These are phyloP conservation scores for Mesitornis unicolor DNA, from an alignment of 2,113 vertebrate genomes.

Conservation along the genomic window DNA sequence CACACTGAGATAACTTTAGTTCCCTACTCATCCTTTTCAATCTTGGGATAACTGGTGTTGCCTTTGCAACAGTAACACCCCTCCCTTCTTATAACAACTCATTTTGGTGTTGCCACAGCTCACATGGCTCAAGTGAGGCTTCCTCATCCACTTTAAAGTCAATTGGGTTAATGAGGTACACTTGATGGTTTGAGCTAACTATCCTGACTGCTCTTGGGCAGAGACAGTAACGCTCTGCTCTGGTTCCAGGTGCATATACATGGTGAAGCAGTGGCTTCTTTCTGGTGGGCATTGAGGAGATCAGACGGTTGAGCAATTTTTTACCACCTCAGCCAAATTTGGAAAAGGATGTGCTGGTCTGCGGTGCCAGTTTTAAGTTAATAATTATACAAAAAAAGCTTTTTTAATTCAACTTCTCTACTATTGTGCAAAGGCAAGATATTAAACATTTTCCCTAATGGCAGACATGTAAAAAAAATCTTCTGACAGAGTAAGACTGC, in stretches of 20 bases:
- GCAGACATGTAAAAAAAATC: background rate
- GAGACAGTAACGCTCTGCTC: background rate
- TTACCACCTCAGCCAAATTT: background rate
- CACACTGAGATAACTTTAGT: background rate
- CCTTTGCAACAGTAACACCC: background rate
- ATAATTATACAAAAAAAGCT: background rate
- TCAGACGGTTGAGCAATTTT: background rate
- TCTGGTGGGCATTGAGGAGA: background rate
- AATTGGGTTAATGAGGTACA: accelerated
- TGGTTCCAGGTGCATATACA: background rate
- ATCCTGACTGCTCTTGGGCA: background rate
- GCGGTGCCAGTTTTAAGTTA: background rate
- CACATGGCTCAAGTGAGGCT: background rate
- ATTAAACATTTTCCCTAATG: background rate
- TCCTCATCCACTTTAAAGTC: background rate
- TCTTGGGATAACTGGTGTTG: background rate
- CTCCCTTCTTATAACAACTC: background rate
- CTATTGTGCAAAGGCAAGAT: background rate
- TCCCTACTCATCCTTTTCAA: background rate
- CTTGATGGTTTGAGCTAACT: background rate
- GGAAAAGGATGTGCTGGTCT: background rate
- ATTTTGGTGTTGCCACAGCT: background rate
- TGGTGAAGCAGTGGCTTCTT: background rate
- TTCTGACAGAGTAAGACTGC: background rate
- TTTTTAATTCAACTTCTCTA: background rate